Evolutionary conservation across 2,888 invertebrate species (phyloP), one percentile per base, ranked within the genome.

Genomic region (Coleophora flavipennella): DNA sequence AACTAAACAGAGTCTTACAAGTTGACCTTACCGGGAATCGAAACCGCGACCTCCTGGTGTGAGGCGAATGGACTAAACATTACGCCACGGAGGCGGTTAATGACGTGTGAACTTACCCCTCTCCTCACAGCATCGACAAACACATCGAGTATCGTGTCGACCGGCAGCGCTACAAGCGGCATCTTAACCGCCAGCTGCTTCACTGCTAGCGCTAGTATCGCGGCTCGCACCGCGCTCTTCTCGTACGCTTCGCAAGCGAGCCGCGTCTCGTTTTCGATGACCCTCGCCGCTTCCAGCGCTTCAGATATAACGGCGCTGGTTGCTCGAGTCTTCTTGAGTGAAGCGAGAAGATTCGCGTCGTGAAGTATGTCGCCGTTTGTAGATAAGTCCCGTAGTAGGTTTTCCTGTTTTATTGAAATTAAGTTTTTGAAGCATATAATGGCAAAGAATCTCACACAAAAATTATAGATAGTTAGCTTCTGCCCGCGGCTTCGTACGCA

Each of bases 301-400:
- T 59, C 57, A 0, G 71, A 60, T 11, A 86, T 86, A 11, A 86
- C 86, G 10, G 62, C 67, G 33, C 85, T 77, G 1, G 86, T 84
- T 2, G 74, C 70, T 10, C 88, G 86, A 0, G 87, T 87, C 12
- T 77, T 72, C 42, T 85, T 79, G 27, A 88, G 55, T 0, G 87
- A 86, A 0, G 78, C 75, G 0, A 87, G 62, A 0, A 88, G 67
- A 13, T 69, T 70, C 11, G 70, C 67, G 48, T 85, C 85, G 61
- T 83, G 74, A 1, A 85, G 54, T 8, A 85, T 81, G 45, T 85
- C 77, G 28, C 58, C 57, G 48, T 76, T 77, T 35, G 67, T 66
- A 1, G 81, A 83, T 9, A 85, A 49, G 11, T 78, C 79, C 33
- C 60, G 63, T 0, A 85, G 57, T 0, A 85, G 63, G 37, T 78